A percentile compares a stretch with the other conserved stretches of the same genome.
phyloP scores from a whole-genome alignment of 2,113 vertebrate genomes.

The Ivindomyrus marchei region DNA sequence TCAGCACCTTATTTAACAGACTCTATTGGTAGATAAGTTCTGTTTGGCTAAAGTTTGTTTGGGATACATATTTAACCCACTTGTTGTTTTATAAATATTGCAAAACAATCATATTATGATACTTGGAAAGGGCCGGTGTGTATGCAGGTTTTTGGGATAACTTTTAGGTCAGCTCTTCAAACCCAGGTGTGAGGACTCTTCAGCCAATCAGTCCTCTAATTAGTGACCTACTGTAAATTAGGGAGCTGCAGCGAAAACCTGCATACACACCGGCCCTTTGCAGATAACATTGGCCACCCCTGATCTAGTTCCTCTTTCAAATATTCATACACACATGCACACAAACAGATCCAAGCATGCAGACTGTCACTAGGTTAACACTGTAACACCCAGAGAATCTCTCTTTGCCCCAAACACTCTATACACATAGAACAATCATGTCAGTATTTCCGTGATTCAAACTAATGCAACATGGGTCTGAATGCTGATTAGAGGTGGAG shows the following conservation, averaged over 20 bases:
- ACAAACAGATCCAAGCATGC: background rate
- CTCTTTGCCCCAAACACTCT: background rate
- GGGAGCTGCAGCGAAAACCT: too few relatives aligned
- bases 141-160: too few relatives aligned
- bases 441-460: background rate
- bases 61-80: background rate
- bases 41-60: background rate
- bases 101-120: background rate
- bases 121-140: too few relatives aligned
- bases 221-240: too few relatives aligned
- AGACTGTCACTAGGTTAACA: background rate
- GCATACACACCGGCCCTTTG: too few relatives aligned
- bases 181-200: too few relatives aligned
- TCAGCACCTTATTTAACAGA: background rate
- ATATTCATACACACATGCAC: background rate
- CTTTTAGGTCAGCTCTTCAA: too few relatives aligned
- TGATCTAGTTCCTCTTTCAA: background rate
- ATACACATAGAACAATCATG: background rate
- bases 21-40: background rate
- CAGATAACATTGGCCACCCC: too few relatives aligned
- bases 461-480: background rate
- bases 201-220: too few relatives aligned
- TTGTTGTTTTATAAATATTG: background rate
- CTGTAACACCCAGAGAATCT: background rate
- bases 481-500: too few relatives aligned